Evolutionary conservation across 2,113 vertebrate species (phyloP), one percentile per base, ranked within the genome.

Genomic region (Terrapene triunguis): DNA sequence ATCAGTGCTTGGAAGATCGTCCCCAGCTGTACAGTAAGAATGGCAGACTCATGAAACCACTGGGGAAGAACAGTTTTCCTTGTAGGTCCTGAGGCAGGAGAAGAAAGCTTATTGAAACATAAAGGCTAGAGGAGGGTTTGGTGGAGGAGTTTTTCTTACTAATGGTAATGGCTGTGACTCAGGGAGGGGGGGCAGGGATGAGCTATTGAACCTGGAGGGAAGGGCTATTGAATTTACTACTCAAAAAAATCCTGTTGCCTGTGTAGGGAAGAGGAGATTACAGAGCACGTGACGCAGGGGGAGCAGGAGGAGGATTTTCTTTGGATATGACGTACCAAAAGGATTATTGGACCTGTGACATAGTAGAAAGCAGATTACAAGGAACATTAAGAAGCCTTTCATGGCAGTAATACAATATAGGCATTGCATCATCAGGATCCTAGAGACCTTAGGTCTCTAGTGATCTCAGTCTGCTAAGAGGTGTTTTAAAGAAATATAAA

Each of bases 31-130:
- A 32, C 38, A 48, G 59, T 82, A 78, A 87, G 84, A 93, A 95
- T 13, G 51, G 38, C 53, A 93, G 57, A 65, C 35, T 47, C n/a
- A 69, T 83, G 62, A 94, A 83, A 29, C 44, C 42, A 29, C 12
- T 47, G 42, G 11, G 82, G 94, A 87, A 81, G 80, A 90, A 74
- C 27, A 90, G 82, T 95, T 53, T 53, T 32, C 80, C 32, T n/a
- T 51, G 80, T 51, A 14, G 1, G 35, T 50, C 32, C 3, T 53
- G 4, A 81, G 11, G 74, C 90, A 96, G 95, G 93, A 87, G 88
- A 90, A 94, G 80, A 91, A 83, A 94, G 91, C 85, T 90, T 89
- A 80, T 91, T 91, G 91, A 76, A 80, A 96, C 91, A 88, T 82
- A 54, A 76, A 96, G 93, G 88, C 38, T 57, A 53, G 78, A 93